These are phyloP conservation scores for Zygothrica quintamaculata DNA, from an alignment of 2,888 invertebrate genomes.

Conservation along the genomic window DNA sequence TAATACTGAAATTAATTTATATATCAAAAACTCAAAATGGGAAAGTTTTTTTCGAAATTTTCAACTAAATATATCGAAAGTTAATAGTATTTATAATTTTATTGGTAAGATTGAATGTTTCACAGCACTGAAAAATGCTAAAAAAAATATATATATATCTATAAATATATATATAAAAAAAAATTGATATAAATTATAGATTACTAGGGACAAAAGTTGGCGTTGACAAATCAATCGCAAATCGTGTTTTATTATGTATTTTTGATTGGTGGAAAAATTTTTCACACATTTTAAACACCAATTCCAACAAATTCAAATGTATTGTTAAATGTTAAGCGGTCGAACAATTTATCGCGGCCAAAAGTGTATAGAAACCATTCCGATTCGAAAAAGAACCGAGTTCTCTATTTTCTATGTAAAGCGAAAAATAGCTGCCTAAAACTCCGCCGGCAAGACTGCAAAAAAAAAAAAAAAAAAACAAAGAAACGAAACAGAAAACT, in stretches of 20 bases:
- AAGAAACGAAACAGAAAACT: conserved; percentile 2
- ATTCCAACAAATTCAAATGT: conserved; percentile 70
- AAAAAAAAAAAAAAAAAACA: conserved; percentile 1
- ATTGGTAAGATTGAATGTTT: too few species aligned
- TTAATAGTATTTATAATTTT: too few species aligned
- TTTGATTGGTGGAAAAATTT: conserved; percentile 64
- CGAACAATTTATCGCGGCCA: conserved; percentile 51
- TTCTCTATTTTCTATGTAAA: conserved; percentile 59
- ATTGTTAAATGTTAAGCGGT: conserved; percentile 62
- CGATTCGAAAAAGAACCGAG: conserved; percentile 44
- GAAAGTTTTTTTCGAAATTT: too few species aligned
- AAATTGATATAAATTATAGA: not conserved
- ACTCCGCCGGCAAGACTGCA: conserved; percentile 28
- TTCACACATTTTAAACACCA: conserved; percentile 73
- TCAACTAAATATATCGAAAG: too few species aligned
- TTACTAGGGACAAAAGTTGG: conserved; percentile 15
- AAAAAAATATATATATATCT: too few species aligned
- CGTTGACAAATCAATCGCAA: conserved; percentile 46
- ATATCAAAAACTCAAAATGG: too few species aligned
- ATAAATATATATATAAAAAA: not conserved
- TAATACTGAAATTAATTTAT: too few species aligned
- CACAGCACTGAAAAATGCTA: too few species aligned
- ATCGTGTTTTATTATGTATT: conserved; percentile 62
- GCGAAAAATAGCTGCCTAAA: conserved; percentile 23
- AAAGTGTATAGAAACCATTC: conserved; percentile 51